Evolutionary conservation across 2,888 invertebrate species (phyloP), one percentile per base, ranked within the genome.

Genomic region (Liopterus haemorrhoidalis): DNA sequence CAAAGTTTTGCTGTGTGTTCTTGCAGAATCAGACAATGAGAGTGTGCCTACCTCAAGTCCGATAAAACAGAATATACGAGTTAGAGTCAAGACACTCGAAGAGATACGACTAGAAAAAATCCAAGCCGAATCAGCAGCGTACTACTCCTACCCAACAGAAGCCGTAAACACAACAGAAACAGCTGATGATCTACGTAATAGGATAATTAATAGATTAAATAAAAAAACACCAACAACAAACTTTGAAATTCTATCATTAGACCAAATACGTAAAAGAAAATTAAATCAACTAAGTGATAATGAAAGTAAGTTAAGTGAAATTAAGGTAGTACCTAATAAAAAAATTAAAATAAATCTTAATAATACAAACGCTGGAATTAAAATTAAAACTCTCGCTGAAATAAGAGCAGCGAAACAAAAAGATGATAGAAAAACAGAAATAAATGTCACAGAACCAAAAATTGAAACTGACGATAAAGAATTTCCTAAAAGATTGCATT

Each of bases 21-120:
- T 82, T 82, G 74, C 81, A 84, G 84, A 84, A 70, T 83, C 84
- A 60, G 83, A 84, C 74, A 80, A 74, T 67, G 84, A 84, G 73
- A 81, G 82, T 65, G 75, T 73, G 55, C 77, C 80, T 18, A 76
- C 80, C 22, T 70, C 71, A 45, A 77, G 78, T 53, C 81, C 81
- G 49, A 61, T 61, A 49, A 74, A 73, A 66, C 72, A 74, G 59
- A 63, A 63, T 42, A 65, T 62, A 45, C 66, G 69, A 50, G 68
- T 66, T 30, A 63, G 70, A 51, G 68, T 75, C 49, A 81, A 82
- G 70, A 79, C 81, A 0, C 73, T 81, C 61, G 85, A 84, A 63
- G 76, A 84, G 55, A 73, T 81, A 50, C 73, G 78, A 32, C 69
- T 84, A 39, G 82, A 82, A 67, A 73, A 74, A 57, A 78, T 84